Base-by-base conservation (phyloP, 2,113 vertebrate species). In the Channa maculata region DNA sequence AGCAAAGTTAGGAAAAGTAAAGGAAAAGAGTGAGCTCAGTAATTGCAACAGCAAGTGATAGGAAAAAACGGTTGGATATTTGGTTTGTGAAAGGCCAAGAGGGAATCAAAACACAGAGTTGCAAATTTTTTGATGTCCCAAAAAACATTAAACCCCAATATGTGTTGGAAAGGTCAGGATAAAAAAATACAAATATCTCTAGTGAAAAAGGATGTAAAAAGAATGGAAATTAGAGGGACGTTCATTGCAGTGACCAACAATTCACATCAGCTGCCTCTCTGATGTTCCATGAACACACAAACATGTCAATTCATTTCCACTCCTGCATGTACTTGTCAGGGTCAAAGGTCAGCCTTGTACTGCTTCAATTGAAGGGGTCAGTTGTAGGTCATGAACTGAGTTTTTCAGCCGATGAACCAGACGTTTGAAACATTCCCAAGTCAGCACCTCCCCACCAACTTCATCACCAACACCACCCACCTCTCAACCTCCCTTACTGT, bases 91-190 rank as follows among this genome's bases (percentile, higher is more conserved):
- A 60, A 58, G 0, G 5, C 8, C 5, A 44, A 3, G 37, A 58
- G 10, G 3, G 52, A 79, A 77, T 84, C 49, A 78, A 73, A 89
- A 74, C 68, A 14, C 14, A 11, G 12, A 49, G 43, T 74, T 75
- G 43, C 48, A 74, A 43, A 51, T 54, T 14, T 53, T 69, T 66
- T 65, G 6, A 74, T 69, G 66, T 65, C 36, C 46, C 60, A 83
- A 12, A 83, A 59, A 75, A 79, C 80, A 70, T 88, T 72, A 85
- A 83, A 80, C 79, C 15, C 24, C 59, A 87, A 79, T 14, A 54
- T 54, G 60, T 67, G 52, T 54, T 59, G 53, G 67, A 84, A 70
- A 85, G 59, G 68, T 86, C 59, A 82, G 48, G 1, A 5, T 2
- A 53, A 59, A 55, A 59, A 67, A 53, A 39, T 3, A 66, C 53